Conservation (phyloP, 2,888 invertebrate genomes). For the Heliconius ismenius region DNA sequence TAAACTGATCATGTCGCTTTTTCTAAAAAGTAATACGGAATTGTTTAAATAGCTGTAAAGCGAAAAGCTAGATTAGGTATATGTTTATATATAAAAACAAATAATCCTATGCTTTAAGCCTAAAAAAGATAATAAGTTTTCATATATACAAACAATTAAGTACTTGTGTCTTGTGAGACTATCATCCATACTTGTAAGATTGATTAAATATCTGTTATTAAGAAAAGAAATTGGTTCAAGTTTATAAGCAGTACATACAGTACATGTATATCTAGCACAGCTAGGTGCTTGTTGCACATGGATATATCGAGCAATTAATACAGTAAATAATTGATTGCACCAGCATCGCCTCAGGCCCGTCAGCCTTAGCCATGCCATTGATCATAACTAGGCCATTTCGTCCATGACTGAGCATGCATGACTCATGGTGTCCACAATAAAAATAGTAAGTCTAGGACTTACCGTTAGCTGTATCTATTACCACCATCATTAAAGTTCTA, state of each 20-base stretch:
- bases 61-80: neutral
- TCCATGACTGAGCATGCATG: slow-evolving; percentile 29
- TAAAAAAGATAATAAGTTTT: too few species aligned
- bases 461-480: slow-evolving; percentile 16
- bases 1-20: neutral
- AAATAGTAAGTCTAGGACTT: neutral
- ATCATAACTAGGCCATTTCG: slow-evolving; percentile 35
- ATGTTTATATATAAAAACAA: neutral
- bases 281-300: neutral
- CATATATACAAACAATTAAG: too few species aligned
- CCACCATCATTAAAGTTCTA: neutral
- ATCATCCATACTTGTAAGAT: neutral
- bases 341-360: slow-evolving; percentile 30
- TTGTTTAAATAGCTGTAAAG: neutral
- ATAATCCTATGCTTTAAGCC: neutral
- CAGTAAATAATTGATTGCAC: slow-evolving; percentile 32
- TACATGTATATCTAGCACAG: neutral
- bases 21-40: neutral
- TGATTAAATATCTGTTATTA: neutral
- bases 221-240: neutral
- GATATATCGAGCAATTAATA: slow-evolving; percentile 30
- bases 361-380: slow-evolving; percentile 28
- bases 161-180: too few species aligned
- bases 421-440: slow-evolving; percentile 23
- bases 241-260: neutral